Base-by-base conservation (phyloP, 2,888 invertebrate genomes). In the Ecliptopera silaceata region DNA sequence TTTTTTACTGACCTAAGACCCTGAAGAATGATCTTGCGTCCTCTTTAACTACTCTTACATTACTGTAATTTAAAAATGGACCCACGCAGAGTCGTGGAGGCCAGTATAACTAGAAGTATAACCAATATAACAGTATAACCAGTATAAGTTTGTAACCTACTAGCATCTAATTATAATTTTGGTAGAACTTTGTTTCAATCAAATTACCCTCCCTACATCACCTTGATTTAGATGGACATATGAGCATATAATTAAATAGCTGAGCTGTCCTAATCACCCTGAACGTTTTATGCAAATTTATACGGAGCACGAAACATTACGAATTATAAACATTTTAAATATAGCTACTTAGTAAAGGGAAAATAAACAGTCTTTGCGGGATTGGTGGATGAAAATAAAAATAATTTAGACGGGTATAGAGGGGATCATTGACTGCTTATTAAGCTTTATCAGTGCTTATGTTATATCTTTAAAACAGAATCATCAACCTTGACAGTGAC, bases 281-380 rank as follows among this genome's bases (percentile, higher is more conserved):
- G 65, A 64, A 74, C 63, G 66, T 72, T 73, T 72, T 71, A 82
- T 79, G 75, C 69, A 75, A 79, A 80, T 79, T 72, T 69, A 70
- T 66, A 64, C 65, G 64, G 69, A 66, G 63, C 70, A 68, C 65
- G 66, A 66, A 68, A 66, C 60, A 66, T 67, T 66, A 64, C 60
- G 17, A 31, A 44, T 62, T 61, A 59, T 61, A 22, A 26, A 44
- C 38, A 48, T 36, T 46, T 32, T 20, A n/a, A 6, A 2, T 26
- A 26, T 26, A 26, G 10, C n/a, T 22, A 31, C 31, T 1, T 31
- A 31, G 31, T 15, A 38, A 47, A 46, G 44, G 61, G 56, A 65
- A 65, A 59, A 56, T 69, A 69, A 72, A 72, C 69, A 69, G 60
- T 63, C 67, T 69, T 71, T 69, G 70, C 69, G 66, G 64, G 71